phyloP scores from a whole-genome alignment of 2,888 invertebrate genomes.

The Anarsia innoxiella region DNA sequence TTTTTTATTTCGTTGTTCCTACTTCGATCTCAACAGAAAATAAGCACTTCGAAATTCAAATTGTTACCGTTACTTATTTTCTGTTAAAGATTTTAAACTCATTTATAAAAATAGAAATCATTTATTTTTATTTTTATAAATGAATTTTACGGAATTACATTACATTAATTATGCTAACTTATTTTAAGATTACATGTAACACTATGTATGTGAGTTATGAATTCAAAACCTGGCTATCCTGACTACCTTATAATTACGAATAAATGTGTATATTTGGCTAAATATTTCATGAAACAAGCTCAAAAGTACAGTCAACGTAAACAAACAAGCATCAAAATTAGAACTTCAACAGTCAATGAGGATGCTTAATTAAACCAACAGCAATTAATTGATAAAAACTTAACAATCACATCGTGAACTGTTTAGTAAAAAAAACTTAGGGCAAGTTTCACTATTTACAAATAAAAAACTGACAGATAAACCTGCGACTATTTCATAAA shows the following conservation, averaged over 20 bases:
- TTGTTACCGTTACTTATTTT: conserved; percentile 34
- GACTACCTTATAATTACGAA: conserved; percentile 67
- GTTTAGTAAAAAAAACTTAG: conserved; percentile 3
- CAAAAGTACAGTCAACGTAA: conserved; percentile 44
- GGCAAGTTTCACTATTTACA: too few relatives aligned
- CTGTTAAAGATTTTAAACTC: conserved; percentile 31
- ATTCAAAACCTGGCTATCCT: conserved; percentile 76
- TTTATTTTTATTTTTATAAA: conserved; percentile 25
- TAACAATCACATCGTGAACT: conserved; percentile 44
- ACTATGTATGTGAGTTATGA: conserved; percentile 59
- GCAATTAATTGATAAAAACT: conserved; percentile 67
- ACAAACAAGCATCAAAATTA: conserved; percentile 53
- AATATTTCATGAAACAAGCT: conserved; percentile 53
- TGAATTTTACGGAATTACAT: conserved; percentile 50
- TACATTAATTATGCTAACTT: conserved; percentile 69
- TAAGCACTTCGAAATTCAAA: conserved; percentile 33
- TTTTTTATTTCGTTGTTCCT: conserved; percentile 69
- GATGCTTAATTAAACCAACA: conserved; percentile 71
- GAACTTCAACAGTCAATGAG: conserved; percentile 63
- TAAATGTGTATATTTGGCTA: conserved; percentile 71
- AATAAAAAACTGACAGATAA: too few relatives aligned
- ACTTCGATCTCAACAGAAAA: conserved; percentile 44
- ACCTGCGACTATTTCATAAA: too few relatives aligned
- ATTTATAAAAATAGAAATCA: conserved; percentile 42
- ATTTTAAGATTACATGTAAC: conserved; percentile 43